Base-by-base conservation (phyloP, 2,113 vertebrate species). In the Passer montanus region DNA sequence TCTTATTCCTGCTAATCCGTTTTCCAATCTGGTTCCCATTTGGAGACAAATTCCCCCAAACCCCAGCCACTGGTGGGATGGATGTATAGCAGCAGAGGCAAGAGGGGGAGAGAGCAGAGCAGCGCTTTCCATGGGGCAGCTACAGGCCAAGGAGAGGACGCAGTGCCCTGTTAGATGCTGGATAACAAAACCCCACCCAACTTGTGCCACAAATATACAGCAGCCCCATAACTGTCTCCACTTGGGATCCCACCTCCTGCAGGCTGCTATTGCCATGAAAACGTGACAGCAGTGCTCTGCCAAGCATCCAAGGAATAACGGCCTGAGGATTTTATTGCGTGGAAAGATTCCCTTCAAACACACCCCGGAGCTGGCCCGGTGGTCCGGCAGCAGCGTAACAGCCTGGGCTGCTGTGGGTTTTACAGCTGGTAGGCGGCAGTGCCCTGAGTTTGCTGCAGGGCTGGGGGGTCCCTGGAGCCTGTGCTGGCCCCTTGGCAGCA, bases 1-100 rank as follows among this genome's bases (percentile, higher is more conserved):
- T 97, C 97, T 96, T 97, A 97, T 97, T 97, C 95, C 93, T 95
- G 95, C 96, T 97, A 97, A 97, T 97, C 97, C 90, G 2, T 96
- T 97, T 95, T 93, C 90, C 97, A 97, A 95, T 97, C 95, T 97
- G 95, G 84, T 96, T 96, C 90, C 92, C 58, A 97, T 97, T 97
- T 97, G 77, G 88, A 97, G 77, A 97, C 97, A 97, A 97, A 97
- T 97, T 97, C 95, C 70, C 95, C 89, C 95, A 96, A 94, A 96
- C 96, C 95, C 92, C 95, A 95, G 89, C 94, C 95, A 85, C 95
- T 66, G 96, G 85, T 63, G 87, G 90, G 91, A 90, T 88, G 91
- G 90, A 46, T 95, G 87, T 84, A 81, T 2, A 18, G 59, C 39
- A 78, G 68, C 16, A 7, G 81, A 41, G 49, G 28, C 33, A 35